phyloP scores from a whole-genome alignment of 2,888 invertebrate genomes.

The Trichacis sp. region DNA sequence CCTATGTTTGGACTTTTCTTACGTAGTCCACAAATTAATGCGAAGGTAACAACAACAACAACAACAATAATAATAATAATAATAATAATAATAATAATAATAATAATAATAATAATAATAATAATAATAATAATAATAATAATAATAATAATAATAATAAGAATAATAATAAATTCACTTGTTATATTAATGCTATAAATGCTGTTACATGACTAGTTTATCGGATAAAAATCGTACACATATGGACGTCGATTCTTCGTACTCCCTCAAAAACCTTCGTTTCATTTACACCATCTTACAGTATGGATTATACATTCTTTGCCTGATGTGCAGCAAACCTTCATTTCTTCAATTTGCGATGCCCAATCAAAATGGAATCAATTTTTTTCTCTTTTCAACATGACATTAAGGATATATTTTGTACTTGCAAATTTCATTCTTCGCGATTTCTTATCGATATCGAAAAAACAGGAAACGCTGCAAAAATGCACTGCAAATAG shows the following conservation, averaged over 20 bases:
- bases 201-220: conserved; percentile 22
- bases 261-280: conserved; percentile 29
- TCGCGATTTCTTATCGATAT: no score
- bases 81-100: no score
- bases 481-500: conserved; percentile 30
- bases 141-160: conserved; percentile 7
- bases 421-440: conserved; percentile 19
- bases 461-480: conserved; percentile 25
- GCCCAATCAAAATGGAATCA: no score
- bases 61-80: neutral
- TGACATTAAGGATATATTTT: no score
- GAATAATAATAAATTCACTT: conserved; percentile 13
- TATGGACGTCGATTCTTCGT: conserved; percentile 30
- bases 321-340: no score
- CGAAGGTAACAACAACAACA: conserved; percentile 5
- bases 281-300: conserved; percentile 12
- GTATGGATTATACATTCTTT: no score
- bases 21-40: conserved; percentile 28
- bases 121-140: no score
- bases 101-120: no score
- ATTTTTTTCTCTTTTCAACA: no score
- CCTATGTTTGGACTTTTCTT: conserved; percentile 35
- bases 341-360: no score
- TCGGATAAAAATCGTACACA: conserved; percentile 13
- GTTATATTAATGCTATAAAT: conserved; percentile 9